Percentiles rank a stretch among this genome's conserved stretches.
These are phyloP conservation scores for Panthera tigris DNA, from an alignment of 2,113 vertebrate genomes.

Conservation along the genomic window DNA sequence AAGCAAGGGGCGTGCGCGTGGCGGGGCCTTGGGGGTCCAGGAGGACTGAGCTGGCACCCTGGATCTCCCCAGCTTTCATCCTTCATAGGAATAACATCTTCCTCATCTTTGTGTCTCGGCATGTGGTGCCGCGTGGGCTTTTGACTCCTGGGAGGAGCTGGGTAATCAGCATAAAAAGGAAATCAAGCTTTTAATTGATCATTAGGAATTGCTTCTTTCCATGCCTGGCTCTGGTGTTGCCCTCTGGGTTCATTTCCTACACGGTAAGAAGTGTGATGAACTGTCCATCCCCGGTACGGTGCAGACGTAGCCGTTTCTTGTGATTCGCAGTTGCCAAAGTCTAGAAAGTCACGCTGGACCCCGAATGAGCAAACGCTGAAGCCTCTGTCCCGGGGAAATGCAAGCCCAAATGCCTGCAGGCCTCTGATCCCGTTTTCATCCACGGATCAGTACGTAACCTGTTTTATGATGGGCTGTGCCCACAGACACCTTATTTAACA, in stretches of 20 bases:
- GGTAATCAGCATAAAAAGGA: slow-evolving; percentile 14
- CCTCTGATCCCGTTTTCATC: neutral
- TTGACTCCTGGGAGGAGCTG: neutral
- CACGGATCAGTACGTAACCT: neutral
- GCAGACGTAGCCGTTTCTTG: neutral
- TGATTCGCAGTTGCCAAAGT: no score
- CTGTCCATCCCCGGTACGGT: neutral
- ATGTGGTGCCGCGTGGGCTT: no score
- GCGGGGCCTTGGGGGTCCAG: neutral
- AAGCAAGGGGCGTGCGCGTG: neutral
- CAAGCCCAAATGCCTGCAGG: no score
- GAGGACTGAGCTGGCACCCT: no score
- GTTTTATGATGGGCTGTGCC: neutral
- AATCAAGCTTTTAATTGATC: slow-evolving; percentile 64
- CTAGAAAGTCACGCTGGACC: neutral
- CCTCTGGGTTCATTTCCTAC: slow-evolving; percentile 76
- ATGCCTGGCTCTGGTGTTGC: slow-evolving; percentile 72
- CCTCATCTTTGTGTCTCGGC: neutral
- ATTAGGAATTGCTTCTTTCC: slow-evolving; percentile 69
- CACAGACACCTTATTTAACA: neutral
- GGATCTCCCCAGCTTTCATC: neutral
- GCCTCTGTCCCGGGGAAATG: no score
- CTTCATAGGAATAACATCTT: neutral
- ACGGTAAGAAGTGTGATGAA: neutral
- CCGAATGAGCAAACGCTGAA: neutral